Evolutionary conservation across 2,888 invertebrate species (phyloP).

Genomic region (Eupeodes latifasciatus): DNA sequence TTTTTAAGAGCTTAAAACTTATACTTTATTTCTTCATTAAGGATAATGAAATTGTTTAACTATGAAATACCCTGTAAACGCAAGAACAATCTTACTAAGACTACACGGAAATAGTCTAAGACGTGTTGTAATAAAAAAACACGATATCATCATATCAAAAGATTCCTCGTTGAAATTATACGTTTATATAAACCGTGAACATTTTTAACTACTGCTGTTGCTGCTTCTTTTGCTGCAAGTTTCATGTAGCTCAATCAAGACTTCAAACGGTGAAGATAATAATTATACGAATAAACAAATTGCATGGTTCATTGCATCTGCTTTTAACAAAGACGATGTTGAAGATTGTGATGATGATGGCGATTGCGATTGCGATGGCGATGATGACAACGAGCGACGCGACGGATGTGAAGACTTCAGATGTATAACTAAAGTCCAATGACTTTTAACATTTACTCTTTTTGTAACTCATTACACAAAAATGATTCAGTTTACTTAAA

Average conservation of each 20-base stretch:
- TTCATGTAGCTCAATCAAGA: slow-evolving; percentile 12
- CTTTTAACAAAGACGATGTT: slow-evolving; percentile 43
- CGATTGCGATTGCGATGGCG: background rate
- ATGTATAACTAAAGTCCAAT: background rate
- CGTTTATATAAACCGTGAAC: background rate
- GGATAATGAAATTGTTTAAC: background rate
- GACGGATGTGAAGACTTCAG: background rate
- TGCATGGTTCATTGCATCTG: slow-evolving; percentile 69
- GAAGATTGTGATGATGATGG: slow-evolving; percentile 1
- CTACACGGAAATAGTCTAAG: background rate
- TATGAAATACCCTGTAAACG: slow-evolving; percentile 5
- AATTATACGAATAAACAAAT: slow-evolving; percentile 70
- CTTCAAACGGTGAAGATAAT: slow-evolving; percentile 50
- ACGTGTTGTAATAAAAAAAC: slow-evolving; percentile 43
- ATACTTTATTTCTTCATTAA: too few relatives aligned
- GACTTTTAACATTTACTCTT: slow-evolving; percentile 5
- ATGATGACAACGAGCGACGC: background rate
- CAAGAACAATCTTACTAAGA: background rate
- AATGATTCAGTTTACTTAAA: background rate
- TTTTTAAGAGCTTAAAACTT: too few relatives aligned
- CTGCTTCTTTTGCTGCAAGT: slow-evolving; percentile 20
- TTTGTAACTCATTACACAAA: background rate
- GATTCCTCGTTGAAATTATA: background rate
- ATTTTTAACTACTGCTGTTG: background rate
- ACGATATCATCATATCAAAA: slow-evolving; percentile 3